Percentiles rank a stretch among this genome's conserved stretches.
Conservation (phyloP, 2,888 invertebrate genomes). For the Alsophila aescularia region DNA sequence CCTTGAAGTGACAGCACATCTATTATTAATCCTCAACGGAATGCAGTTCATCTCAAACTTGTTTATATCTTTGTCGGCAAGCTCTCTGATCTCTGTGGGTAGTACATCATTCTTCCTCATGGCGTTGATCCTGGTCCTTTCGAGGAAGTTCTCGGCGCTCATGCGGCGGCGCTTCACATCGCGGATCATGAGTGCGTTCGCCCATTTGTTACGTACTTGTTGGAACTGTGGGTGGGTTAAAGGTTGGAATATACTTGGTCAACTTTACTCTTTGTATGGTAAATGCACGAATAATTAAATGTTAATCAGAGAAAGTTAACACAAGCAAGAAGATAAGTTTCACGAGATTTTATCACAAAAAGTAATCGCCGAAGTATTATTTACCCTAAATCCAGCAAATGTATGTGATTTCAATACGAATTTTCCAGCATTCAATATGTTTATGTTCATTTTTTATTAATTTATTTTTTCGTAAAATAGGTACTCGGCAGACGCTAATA, state of each 20-base stretch:
- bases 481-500: too few species aligned
- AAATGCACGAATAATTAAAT: too few species aligned
- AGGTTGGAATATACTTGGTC: too few species aligned
- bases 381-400: slow-evolving; percentile 67
- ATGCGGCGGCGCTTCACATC: slow-evolving; percentile 93
- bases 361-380: background rate
- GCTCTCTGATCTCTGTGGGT: slow-evolving; percentile 91
- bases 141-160: slow-evolving; percentile 89
- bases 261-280: too few species aligned
- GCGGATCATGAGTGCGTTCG: slow-evolving; percentile 92
- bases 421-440: slow-evolving; percentile 59
- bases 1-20: slow-evolving; percentile 95
- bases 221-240: slow-evolving; percentile 86
- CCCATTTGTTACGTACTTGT: slow-evolving; percentile 90
- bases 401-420: slow-evolving; percentile 71
- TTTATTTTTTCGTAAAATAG: too few species aligned
- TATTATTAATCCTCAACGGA: slow-evolving; percentile 86
- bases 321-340: too few species aligned
- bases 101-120: slow-evolving; percentile 93
- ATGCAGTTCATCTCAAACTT: slow-evolving; percentile 91
- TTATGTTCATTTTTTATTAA: slow-evolving; percentile 65
- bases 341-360: background rate
- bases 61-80: slow-evolving; percentile 90
- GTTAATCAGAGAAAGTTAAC: background rate
- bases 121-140: slow-evolving; percentile 92